Percentiles rank a stretch among this genome's conserved stretches.
These are phyloP conservation scores for Epinephelus awoara DNA, from an alignment of 2,797 vertebrate genomes.

Conservation along the genomic window DNA sequence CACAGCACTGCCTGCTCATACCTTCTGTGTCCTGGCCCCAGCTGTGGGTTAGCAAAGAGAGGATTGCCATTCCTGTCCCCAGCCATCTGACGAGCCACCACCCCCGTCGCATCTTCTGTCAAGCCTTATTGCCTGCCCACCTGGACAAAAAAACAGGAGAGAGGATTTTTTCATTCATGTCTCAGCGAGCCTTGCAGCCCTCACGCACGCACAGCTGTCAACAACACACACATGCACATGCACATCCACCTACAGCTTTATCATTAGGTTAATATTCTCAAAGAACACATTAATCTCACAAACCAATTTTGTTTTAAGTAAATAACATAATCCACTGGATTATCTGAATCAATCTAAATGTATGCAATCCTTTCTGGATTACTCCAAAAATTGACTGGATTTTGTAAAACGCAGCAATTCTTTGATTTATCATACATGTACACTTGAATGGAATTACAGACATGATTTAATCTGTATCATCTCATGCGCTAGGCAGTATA, in stretches of 20 bases:
- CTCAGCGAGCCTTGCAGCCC: constrained; percentile 5
- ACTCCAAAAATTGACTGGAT: neutral
- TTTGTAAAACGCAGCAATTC: neutral
- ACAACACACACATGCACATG: constrained; percentile 22
- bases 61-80: constrained; percentile 82
- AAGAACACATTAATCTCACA: constrained; percentile 6
- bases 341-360: constrained; percentile 7
- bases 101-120: constrained; percentile 85
- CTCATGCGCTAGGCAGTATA: neutral
- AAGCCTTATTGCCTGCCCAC: constrained; percentile 83
- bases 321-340: constrained; percentile 26
- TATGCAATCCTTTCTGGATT: constrained; percentile 7
- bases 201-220: constrained; percentile 43
- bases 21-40: constrained; percentile 84
- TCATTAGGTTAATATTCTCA: constrained; percentile 13
- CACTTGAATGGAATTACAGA: neutral
- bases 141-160: constrained; percentile 63
- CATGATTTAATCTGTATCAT: neutral
- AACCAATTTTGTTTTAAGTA: constrained; percentile 1
- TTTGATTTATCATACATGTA: neutral
- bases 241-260: constrained; percentile 3
- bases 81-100: constrained; percentile 85
- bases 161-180: constrained; percentile 50
- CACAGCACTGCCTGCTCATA: constrained; percentile 66
- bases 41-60: constrained; percentile 81